Evolutionary conservation across 2,888 invertebrate genomes (phyloP), one percentile per base, ranked within the genome.

Genomic region (Adelphocoris suturalis): DNA sequence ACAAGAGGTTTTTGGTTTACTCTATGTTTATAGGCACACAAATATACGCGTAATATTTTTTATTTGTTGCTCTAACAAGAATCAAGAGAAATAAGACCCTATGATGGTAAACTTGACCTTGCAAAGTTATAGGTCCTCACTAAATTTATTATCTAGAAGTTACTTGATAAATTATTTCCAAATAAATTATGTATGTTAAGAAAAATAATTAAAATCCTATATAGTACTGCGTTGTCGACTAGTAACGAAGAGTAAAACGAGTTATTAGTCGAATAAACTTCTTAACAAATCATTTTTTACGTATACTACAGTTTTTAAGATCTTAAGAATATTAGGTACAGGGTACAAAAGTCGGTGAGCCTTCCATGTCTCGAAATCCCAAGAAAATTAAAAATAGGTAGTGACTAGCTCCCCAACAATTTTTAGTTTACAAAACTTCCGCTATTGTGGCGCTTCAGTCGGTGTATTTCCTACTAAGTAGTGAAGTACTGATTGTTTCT

Each of bases 261-360:
- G 68, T 68, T 68, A 68, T 4, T 68, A 68, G 19, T 68, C 23
- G n/a, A 68, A 13, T 68, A 27, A 9, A 23, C 23, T 61, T 57
- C 4, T 57, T 16, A 57, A 57, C 4, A 13, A 57, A 57, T 13
- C 23, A 76, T 5, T 78, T 46, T 78, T 78, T 47, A 78, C 28
- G 37, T 80, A 80, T 46, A 80, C 46, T 80, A 80, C 4, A 46
- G 7, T 28, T 28, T 80, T 27, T 80, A 37, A n/a, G 37, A 48
- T 46, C 46, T 80, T 80, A 14, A 12, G 52, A 68, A 7, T 23
- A 68, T 23, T 12, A 23, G 0, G 11, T n/a, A n/a, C n/a, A 37
- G 68, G 68, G 19, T 28, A 80, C 80, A 80, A 80, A 80, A 80
- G 23, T 37, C 13, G 27, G 2, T 80, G 78, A 78, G 78, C 78